phyloP scores from a whole-genome alignment of 2,113 vertebrate species.

The Ginglymostoma cirratum region DNA sequence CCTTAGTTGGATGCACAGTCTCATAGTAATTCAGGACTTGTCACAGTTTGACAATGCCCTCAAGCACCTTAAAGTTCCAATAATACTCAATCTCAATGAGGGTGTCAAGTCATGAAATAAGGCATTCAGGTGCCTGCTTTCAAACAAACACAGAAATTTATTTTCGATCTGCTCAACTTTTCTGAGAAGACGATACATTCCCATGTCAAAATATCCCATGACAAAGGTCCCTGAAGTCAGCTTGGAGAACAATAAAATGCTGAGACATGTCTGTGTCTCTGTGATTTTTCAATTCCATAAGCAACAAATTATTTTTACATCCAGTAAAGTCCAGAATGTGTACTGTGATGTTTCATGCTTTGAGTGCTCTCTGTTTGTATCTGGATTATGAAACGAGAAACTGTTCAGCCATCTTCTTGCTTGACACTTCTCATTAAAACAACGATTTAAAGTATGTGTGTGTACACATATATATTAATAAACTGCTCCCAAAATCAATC shows the following conservation, averaged over 20 bases:
- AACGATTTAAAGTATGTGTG: not conserved
- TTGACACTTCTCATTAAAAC: constrained; percentile 20
- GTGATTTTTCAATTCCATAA: not conserved
- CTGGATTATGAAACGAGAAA: not conserved
- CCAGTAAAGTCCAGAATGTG: not conserved
- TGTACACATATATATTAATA: not conserved
- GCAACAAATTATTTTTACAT: constrained; percentile 1
- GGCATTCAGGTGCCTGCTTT: constrained; percentile 2
- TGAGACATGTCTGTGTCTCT: not conserved
- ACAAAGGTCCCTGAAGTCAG: not conserved
- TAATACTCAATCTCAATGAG: not conserved
- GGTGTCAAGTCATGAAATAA: not conserved
- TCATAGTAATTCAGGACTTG: not conserved
- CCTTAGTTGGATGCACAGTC: not conserved
- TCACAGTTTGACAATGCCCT: constrained; percentile 11
- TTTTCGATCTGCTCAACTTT: not conserved
- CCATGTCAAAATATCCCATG: not conserved
- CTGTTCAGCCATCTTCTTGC: not conserved
- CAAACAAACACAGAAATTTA: not conserved
- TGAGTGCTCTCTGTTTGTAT: not conserved
- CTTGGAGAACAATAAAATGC: not conserved
- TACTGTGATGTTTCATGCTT: not conserved
- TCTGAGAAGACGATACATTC: constrained; percentile 8
- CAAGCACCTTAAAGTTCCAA: not conserved
- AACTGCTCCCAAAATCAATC: not conserved